These are phyloP conservation scores for Drosophila paranaensis DNA, from an alignment of 2,888 invertebrate genomes.

Conservation along the genomic window DNA sequence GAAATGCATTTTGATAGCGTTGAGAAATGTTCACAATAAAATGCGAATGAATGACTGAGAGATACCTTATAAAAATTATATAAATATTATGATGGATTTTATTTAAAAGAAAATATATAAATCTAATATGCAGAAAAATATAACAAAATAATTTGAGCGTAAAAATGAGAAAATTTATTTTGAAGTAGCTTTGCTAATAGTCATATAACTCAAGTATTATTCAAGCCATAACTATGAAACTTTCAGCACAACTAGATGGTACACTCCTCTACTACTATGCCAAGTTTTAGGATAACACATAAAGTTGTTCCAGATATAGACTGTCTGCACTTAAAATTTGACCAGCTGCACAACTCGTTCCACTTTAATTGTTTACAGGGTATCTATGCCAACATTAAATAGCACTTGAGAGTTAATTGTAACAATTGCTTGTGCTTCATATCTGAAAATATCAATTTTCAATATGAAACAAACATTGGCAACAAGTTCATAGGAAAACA, in stretches of 20 bases:
- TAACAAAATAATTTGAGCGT: background rate
- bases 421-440: slow-evolving; percentile 45
- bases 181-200: background rate
- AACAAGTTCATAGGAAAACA: slow-evolving; percentile 49
- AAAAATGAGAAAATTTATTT: no score
- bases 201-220: background rate
- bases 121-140: background rate
- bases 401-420: slow-evolving; percentile 56
- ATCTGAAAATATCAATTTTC: slow-evolving; percentile 57
- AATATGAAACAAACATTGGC: slow-evolving; percentile 42
- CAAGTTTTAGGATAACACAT: background rate
- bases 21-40: background rate
- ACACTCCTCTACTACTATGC: background rate
- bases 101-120: background rate
- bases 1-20: slow-evolving; percentile 24
- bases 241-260: background rate
- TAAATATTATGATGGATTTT: background rate
- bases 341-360: background rate
- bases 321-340: background rate
- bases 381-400: slow-evolving; percentile 24
- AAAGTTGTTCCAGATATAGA: background rate
- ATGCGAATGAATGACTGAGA: background rate
- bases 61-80: background rate
- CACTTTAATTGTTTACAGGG: slow-evolving; percentile 10
- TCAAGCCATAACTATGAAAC: no score